Base-by-base conservation (phyloP, 2,113 vertebrate genomes). In the Lamprotornis superbus region DNA sequence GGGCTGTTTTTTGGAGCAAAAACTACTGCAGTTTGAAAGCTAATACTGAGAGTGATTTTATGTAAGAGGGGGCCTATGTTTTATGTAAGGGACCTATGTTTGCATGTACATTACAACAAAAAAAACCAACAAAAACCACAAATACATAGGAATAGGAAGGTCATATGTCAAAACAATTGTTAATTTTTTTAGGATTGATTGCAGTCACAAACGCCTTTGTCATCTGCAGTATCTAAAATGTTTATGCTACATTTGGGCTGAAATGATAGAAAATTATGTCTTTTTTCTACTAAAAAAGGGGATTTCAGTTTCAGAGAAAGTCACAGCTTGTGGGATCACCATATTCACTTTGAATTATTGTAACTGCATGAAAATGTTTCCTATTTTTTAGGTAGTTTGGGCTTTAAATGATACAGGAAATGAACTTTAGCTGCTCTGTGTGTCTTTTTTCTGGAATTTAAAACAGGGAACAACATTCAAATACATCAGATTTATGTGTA, bases 341-440 rank as follows among this genome's bases (percentile, higher is more conserved):
- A 3, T 13, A 79, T 76, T 35, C 12, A 65, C 50, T 86, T 18
- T 35, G 59, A 88, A 37, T 77, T 60, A 88, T 4, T 61, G 40
- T 27, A 90, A 80, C 18, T 33, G 42, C 20, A 2, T 31, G 40
- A 65, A 89, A 90, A 52, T 1, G 0, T 46, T 87, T 56, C 56
- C 31, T 31, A 24, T 49, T 53, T 93, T 77, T 83, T 49, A 74
- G 68, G 80, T 16, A 70, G 68, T 70, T 94, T 74, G 31, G 55
- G 25, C 59, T 31, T 77, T 86, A 79, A 94, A 91, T 65, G 75
- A 80, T 55, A 93, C 79, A 92, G 77, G 50, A 92, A 88, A 90
- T 88, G 70, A 94, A 97, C 85, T 93, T 95, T 19, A 85, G 74
- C 30, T 76, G 65, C 59, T 39, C 63, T 42, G 23, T 23, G 30